Base-by-base conservation (phyloP, 2,113 vertebrate genomes). In the Poeciliopsis prolifica region DNA sequence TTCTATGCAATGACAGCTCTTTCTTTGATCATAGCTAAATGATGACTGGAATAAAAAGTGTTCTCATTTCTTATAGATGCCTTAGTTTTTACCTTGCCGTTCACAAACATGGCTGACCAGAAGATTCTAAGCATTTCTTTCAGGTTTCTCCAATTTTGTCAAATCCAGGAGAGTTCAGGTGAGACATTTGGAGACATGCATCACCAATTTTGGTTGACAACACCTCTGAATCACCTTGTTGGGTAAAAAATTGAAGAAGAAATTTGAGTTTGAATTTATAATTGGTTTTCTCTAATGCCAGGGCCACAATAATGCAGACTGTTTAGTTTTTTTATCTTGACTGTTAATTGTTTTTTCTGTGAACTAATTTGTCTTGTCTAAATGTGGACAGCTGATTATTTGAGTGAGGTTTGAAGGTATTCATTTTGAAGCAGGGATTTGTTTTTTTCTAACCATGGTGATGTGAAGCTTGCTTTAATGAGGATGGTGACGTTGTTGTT, bases 51-150 rank as follows among this genome's bases (percentile, higher is more conserved):
- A 58, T 22, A 0, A 61, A 35, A 61, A 78, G 66, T 61, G 66
- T 40, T 65, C 37, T 82, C 70, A 51, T 51, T 68, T 74, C 12
- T 6, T 17, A 19, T 35, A 84, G 79, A 87, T 80, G 60, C 30
- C 81, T 88, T 80, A 74, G 70, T 72, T 77, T 74, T 79, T 70
- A 60, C 69, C n/a, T 69, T 19, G 33, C 33, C 63, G 54, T 30
- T 70, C 67, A 71, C 74, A 51, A 79, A 79, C 67, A 64, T 65
- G 51, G 72, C 65, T 61, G 71, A 74, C 78, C 35, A 66, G 70
- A 28, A 73, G 63, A 80, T 66, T 67, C 72, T 74, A 69, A 28
- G 66, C 60, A 5, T 30, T 33, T 70, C 65, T 63, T 58, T 72
- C 42, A 10, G 71, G 65, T 67, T 33, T 79, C 66, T 78, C 67